Evolutionary conservation across 1,140 invertebrate genomes (phyloP).

Genomic region (Trichonephila clavipes): DNA sequence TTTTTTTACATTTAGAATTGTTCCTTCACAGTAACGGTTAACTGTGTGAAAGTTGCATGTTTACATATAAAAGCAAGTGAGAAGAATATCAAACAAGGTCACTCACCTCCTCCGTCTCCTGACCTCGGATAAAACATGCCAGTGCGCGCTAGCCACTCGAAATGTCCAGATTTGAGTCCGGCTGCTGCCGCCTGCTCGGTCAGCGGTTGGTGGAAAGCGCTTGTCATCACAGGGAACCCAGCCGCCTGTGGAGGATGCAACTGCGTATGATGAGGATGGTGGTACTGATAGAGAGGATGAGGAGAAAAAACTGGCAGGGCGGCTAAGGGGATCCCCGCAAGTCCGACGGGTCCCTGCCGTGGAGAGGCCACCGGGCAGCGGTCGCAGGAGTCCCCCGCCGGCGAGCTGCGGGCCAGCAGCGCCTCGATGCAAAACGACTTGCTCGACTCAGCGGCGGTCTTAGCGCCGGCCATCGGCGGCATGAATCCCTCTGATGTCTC

Average conservation of each 20-base stretch:
- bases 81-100: neutral
- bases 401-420: slow-evolving; percentile 63
- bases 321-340: slow-evolving; percentile 50
- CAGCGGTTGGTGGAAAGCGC: slow-evolving; percentile 71
- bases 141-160: slow-evolving; percentile 69
- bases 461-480: slow-evolving; percentile 76
- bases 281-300: slow-evolving; percentile 57
- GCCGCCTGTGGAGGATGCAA: neutral
- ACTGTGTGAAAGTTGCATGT: no score
- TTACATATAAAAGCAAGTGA: no score
- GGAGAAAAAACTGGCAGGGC: slow-evolving; percentile 58
- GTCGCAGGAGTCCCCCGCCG: slow-evolving; percentile 40
- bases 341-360: slow-evolving; percentile 2
- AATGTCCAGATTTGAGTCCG: slow-evolving; percentile 72
- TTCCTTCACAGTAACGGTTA: no score
- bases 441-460: slow-evolving; percentile 61
- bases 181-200: slow-evolving; percentile 66
- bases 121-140: slow-evolving; percentile 71
- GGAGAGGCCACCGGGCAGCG: slow-evolving; percentile 46
- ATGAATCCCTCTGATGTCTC: slow-evolving; percentile 48
- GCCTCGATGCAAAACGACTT: slow-evolving; percentile 76
- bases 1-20: no score
- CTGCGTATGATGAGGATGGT: slow-evolving; percentile 50
- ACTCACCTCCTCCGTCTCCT: slow-evolving; percentile 70
- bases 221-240: slow-evolving; percentile 40